Evolutionary conservation across 1,140 invertebrate genomes (phyloP).

Genomic region (Drosophila kepulauana): DNA sequence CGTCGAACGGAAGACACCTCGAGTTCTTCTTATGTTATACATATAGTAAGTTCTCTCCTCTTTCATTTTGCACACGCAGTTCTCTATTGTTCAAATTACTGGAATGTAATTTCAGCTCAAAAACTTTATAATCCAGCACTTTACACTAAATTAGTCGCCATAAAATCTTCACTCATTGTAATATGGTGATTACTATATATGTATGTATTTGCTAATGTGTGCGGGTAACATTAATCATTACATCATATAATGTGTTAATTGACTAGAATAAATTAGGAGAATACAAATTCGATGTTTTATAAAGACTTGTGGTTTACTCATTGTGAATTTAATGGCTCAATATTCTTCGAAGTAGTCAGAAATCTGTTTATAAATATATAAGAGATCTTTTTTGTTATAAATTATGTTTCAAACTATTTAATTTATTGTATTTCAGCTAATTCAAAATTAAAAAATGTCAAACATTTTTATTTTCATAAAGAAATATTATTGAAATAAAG

Average conservation of each 20-base stretch:
- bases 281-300: neutral
- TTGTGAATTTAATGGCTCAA: too few species aligned
- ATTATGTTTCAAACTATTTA: too few species aligned
- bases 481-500: too few species aligned
- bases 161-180: constrained; percentile 2
- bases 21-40: neutral
- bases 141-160: constrained; percentile 32
- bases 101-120: constrained; percentile 22
- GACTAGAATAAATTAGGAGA: neutral
- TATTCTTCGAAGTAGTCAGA: neutral
- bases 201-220: neutral
- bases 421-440: too few species aligned
- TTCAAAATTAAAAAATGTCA: too few species aligned
- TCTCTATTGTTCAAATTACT: constrained; percentile 21
- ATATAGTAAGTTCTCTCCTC: neutral
- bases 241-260: constrained; percentile 20
- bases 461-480: too few species aligned
- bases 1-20: constrained; percentile 19
- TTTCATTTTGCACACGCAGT: constrained; percentile 17
- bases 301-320: too few species aligned
- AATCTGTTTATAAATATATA: too few species aligned
- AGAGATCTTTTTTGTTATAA: too few species aligned
- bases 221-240: constrained; percentile 22
- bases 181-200: neutral
- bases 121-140: constrained; percentile 9